Evolutionary conservation across 2,113 vertebrate genomes (phyloP), one percentile per base, ranked within the genome.

Genomic region (Tursiops truncatus): DNA sequence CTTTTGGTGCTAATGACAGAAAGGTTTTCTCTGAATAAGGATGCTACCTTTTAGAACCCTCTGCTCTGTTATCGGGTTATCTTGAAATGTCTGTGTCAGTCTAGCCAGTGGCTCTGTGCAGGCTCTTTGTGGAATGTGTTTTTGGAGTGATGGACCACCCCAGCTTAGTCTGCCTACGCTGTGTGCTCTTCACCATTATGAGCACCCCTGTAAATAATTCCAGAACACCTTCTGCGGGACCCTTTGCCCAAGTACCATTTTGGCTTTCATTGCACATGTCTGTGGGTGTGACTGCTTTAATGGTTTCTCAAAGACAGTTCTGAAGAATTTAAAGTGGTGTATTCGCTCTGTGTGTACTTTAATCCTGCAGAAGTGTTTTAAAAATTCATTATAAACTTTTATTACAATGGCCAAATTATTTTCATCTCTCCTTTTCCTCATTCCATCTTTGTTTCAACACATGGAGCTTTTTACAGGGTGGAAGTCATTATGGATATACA

Each of bases 391-490:
- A 68, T 65, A 83, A 94, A 90, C 5, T 62, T 91, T 65, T 26
- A 47, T 74, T 90, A 86, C 83, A 96, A 60, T 44, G 79, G 44
- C 38, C 12, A 4, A 63, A 79, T 76, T 79, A 63, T 90, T 94
- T 95, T 20, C 26, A 41, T 83, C 62, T 83, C 76, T 93, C 8
- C 26, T 67, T 67, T 41, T 56, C 47, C 47, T 88, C 1, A 1
- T 88, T 58, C 73, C 73, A 28, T 89, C 94, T 86, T 94, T 93
- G 82, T 41, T 58, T 81, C 79, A 95, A 91, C 28, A 74, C 74
- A 17, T 20, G 4, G 85, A 74, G 36, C 65, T 33, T 60, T 95
- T 44, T 67, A 6, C 53, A 10, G 41, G 65, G 50, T 44, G 83
- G n/a, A 41, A 60, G 38, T 76, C 71, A 56, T 94, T 94, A 86